Conservation (phyloP, 2,888 invertebrate species). For the Marasmarcha lunaedactyla region DNA sequence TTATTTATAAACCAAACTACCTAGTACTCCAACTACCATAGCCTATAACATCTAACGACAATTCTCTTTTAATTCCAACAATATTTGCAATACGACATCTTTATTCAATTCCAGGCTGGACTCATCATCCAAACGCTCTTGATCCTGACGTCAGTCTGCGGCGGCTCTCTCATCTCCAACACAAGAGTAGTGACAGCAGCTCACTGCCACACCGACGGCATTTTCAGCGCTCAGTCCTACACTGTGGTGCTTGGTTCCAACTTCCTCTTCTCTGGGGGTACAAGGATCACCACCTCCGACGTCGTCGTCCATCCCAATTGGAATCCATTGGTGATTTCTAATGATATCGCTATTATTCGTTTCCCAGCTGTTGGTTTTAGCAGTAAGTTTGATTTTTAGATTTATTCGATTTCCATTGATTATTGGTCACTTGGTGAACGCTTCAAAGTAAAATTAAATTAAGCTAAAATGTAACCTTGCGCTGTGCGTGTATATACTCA, state of each 20-base stretch:
- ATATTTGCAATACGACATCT: too few relatives aligned
- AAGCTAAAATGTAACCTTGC: too few relatives aligned
- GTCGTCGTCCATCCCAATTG: slow-evolving; percentile 23
- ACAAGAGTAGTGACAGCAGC: slow-evolving; percentile 26
- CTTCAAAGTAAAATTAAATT: too few relatives aligned
- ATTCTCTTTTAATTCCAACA: too few relatives aligned
- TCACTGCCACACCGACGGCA: slow-evolving; percentile 29
- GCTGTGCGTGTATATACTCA: too few relatives aligned
- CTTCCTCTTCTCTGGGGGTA: slow-evolving; percentile 28
- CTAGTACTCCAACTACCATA: too few relatives aligned
- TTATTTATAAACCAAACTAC: too few relatives aligned
- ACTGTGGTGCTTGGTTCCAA: slow-evolving; percentile 30
- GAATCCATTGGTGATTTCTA: slow-evolving; percentile 23
- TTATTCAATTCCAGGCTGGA: slow-evolving; percentile 30
- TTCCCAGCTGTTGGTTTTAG: slow-evolving; percentile 20
- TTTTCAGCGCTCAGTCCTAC: slow-evolving; percentile 18
- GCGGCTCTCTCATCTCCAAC: slow-evolving; percentile 26
- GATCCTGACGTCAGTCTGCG: slow-evolving; percentile 24
- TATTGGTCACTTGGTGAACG: too few relatives aligned
- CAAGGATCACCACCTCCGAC: slow-evolving; percentile 20
- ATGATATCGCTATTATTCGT: slow-evolving; percentile 29
- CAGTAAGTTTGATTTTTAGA: slow-evolving; percentile 20
- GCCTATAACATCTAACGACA: too few relatives aligned
- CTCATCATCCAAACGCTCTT: slow-evolving; percentile 22
- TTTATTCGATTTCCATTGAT: too few relatives aligned